phyloP scores from a whole-genome alignment of 2,888 invertebrate species.

The Trissolcus japonicus region DNA sequence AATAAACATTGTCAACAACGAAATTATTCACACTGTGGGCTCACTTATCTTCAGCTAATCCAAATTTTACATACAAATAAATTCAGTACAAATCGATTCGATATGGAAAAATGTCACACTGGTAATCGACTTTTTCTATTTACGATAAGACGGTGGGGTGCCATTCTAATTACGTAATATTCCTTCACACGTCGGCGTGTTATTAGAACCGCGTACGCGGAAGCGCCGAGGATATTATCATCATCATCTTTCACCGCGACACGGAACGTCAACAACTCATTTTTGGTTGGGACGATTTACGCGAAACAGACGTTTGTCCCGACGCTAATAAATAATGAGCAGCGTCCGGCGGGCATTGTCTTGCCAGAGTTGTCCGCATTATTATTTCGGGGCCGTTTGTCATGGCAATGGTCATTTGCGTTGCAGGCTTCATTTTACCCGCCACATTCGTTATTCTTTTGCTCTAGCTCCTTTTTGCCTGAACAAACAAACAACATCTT shows the following conservation, averaged over 20 bases:
- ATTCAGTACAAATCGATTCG: no score
- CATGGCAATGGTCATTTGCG: constrained; percentile 22
- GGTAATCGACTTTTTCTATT: no score
- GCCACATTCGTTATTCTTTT: constrained; percentile 3
- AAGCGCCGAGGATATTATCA: constrained; percentile 31
- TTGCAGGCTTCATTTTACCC: constrained; percentile 6
- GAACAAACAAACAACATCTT: no score
- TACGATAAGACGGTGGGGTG: no score
- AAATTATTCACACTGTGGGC: no score
- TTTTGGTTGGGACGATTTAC: constrained; percentile 39
- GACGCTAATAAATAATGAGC: constrained; percentile 41
- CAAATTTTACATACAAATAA: no score
- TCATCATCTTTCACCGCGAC: constrained; percentile 35
- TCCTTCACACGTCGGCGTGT: constrained; percentile 29
- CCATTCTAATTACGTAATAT: no score
- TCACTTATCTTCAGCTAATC: no score
- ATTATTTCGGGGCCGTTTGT: constrained; percentile 44
- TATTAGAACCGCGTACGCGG: constrained; percentile 37
- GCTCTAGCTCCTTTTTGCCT: neutral
- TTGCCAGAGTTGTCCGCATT: constrained; percentile 36
- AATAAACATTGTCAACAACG: no score
- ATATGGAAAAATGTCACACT: no score
- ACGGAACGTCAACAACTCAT: constrained; percentile 37
- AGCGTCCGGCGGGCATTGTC: constrained; percentile 42
- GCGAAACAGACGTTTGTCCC: constrained; percentile 46